A percentile compares a stretch with the other conserved stretches of the same genome.
Conservation (phyloP, 2,113 vertebrate genomes). For the Neotoma lepida region DNA sequence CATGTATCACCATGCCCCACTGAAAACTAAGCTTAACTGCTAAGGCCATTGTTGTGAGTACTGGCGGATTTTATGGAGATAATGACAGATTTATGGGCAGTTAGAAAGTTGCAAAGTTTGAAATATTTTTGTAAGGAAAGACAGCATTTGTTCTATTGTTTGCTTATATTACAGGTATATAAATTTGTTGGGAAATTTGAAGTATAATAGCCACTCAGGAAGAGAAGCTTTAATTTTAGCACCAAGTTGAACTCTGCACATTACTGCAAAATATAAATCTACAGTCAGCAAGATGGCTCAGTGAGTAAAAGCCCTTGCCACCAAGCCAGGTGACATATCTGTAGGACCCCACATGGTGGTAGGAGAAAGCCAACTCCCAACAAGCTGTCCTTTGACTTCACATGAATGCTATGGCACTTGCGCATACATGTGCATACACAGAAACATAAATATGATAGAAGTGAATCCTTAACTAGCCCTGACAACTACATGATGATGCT, state of each 20-base stretch:
- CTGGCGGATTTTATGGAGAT: background rate
- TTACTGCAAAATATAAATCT: background rate
- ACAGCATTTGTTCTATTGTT: conserved; percentile 5
- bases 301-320: background rate
- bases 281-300: background rate
- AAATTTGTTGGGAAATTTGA: background rate
- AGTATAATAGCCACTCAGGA: background rate
- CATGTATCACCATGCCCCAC: background rate
- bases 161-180: background rate
- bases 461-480: background rate
- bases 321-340: too few relatives aligned
- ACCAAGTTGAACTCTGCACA: background rate
- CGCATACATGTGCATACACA: background rate
- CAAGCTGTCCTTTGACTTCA: background rate
- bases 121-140: background rate
- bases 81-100: background rate
- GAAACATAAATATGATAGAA: background rate
- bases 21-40: background rate
- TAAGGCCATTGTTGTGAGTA: background rate
- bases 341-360: background rate
- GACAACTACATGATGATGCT: background rate
- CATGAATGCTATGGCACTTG: background rate
- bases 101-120: background rate
- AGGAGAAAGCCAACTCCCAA: background rate
- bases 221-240: background rate